phyloP scores from a whole-genome alignment of 2,113 vertebrate genomes.

The Anguilla rostrata region DNA sequence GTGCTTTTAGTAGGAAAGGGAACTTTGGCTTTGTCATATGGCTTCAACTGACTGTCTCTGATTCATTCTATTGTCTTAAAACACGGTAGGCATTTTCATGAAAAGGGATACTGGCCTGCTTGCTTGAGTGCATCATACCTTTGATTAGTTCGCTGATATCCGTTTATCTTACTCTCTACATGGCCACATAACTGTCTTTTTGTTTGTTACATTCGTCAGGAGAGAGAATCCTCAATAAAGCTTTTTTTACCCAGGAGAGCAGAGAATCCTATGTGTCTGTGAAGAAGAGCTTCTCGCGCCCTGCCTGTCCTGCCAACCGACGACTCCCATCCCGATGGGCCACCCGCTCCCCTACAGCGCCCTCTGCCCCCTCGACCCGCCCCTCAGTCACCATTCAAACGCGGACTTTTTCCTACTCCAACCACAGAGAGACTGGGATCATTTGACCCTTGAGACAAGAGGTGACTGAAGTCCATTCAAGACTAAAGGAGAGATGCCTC shows the following conservation, averaged over 20 bases:
- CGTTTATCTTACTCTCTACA: background rate
- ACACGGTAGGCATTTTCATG: background rate
- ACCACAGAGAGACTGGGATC: conserved; percentile 72
- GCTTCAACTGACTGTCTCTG: background rate
- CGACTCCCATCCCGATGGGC: conserved; percentile 92
- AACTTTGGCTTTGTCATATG: background rate
- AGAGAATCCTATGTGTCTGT: conserved; percentile 46
- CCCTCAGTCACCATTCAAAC: conserved; percentile 61
- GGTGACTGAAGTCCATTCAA: conserved; percentile 14
- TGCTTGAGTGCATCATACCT: background rate
- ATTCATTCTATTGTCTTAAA: background rate
- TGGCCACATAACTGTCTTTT: background rate
- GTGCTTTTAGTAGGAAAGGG: background rate
- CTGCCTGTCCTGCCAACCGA: conserved; percentile 84
- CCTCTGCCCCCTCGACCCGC: conserved; percentile 53
- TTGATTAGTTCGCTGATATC: background rate
- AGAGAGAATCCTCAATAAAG: background rate
- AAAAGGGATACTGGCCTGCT: background rate
- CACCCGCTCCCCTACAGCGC: conserved; percentile 72
- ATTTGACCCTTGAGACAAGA: conserved; percentile 59
- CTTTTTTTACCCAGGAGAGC: conserved; percentile 57
- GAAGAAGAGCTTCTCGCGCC: conserved; percentile 86
- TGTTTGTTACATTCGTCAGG: background rate
- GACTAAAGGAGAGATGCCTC: conserved; percentile 44
- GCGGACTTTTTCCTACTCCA: conserved; percentile 64